These are phyloP conservation scores for Drosophila meridionalis DNA, from an alignment of 2,888 invertebrate species.

Conservation along the genomic window DNA sequence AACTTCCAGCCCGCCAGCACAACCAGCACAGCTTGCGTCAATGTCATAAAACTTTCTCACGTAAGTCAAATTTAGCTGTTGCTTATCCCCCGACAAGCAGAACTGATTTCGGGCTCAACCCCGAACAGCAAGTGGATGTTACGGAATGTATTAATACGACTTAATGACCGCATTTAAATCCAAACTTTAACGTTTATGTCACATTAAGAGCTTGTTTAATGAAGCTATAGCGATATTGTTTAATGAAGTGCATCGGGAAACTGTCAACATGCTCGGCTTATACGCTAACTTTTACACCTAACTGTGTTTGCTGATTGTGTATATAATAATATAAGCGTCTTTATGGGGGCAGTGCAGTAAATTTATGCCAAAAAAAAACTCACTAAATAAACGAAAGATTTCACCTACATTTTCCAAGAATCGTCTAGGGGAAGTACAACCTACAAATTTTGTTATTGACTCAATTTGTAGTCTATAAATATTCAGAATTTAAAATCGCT, in stretches of 20 bases:
- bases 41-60: slow-evolving; percentile 73
- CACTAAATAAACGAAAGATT: slow-evolving; percentile 24
- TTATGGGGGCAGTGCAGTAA: neutral
- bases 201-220: slow-evolving; percentile 55
- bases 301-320: neutral
- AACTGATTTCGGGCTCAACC: slow-evolving; percentile 34
- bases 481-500: slow-evolving; percentile 8
- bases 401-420: slow-evolving; percentile 40
- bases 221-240: slow-evolving; percentile 43
- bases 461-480: slow-evolving; percentile 2
- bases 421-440: slow-evolving; percentile 37
- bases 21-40: slow-evolving; percentile 62
- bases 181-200: slow-evolving; percentile 43
- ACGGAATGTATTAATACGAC: slow-evolving; percentile 40
- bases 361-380: neutral
- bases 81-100: slow-evolving; percentile 14
- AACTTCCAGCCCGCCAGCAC: neutral
- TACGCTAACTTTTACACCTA: slow-evolving; percentile 1
- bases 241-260: slow-evolving; percentile 21
- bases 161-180: slow-evolving; percentile 38
- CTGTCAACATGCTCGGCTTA: slow-evolving; percentile 15
- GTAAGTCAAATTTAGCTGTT: slow-evolving; percentile 68
- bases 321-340: neutral
- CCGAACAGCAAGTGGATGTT: neutral
- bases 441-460: neutral